These are phyloP conservation scores for Polia nebulosa DNA, from an alignment of 2,888 invertebrate species.

Conservation along the genomic window DNA sequence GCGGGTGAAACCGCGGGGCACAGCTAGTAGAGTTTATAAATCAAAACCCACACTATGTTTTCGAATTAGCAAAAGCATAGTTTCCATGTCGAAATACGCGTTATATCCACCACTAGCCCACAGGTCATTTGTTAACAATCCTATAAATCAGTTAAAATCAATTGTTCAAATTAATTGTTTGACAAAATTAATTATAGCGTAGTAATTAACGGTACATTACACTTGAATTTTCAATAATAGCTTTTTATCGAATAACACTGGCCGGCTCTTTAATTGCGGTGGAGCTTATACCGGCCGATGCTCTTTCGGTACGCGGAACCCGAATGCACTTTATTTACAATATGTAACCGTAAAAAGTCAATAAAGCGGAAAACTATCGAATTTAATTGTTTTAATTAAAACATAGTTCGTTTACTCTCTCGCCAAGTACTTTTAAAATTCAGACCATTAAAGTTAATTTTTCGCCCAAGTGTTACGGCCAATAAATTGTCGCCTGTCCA, in stretches of 20 bases:
- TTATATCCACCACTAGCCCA: constrained; percentile 9
- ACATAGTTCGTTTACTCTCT: constrained; percentile 71
- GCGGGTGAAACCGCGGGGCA: no score
- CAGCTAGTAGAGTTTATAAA: no score
- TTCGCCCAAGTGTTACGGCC: constrained; percentile 42
- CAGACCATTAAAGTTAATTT: constrained; percentile 41
- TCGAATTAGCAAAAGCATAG: constrained; percentile 9
- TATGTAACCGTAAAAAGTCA: constrained; percentile 83
- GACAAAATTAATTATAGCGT: constrained; percentile 65
- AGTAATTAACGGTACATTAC: constrained; percentile 67
- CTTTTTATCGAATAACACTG: constrained; percentile 67
- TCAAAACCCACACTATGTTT: constrained; percentile 11
- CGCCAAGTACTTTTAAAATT: constrained; percentile 48
- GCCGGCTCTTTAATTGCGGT: constrained; percentile 66
- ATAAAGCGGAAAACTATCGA: constrained; percentile 87
- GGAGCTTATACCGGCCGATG: constrained; percentile 60
- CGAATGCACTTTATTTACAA: constrained; percentile 82
- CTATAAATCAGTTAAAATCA: constrained; percentile 62
- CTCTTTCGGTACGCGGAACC: constrained; percentile 77
- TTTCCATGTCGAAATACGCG: constrained; percentile 6
- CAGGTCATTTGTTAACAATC: constrained; percentile 55
- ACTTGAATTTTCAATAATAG: constrained; percentile 68
- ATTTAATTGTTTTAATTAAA: constrained; percentile 87
- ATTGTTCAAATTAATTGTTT: constrained; percentile 61
- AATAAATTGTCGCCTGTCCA: constrained; percentile 48